Base-by-base conservation (phyloP, 2,113 vertebrate species). In the Pelvicachromis taeniatus region DNA sequence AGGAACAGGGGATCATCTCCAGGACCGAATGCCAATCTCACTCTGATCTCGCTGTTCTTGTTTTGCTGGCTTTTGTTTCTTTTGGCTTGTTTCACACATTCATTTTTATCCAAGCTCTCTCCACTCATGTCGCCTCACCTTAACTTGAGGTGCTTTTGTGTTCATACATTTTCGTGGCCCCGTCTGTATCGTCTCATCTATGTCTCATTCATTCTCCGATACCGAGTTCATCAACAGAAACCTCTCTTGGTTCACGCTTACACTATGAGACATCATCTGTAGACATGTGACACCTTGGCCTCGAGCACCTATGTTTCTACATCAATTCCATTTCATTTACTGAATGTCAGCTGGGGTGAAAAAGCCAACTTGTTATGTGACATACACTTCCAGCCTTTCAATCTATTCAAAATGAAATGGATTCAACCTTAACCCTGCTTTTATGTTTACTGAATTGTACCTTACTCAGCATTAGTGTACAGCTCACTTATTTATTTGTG, bases 81-180 rank as follows among this genome's bases (percentile, higher is more conserved):
- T 88, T 87, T 11, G 5, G 56, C 87, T 84, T 59, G 21, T 77
- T 89, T 75, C 78, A 26, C 79, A 40, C 85, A 84, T 84, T 88
- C 48, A 75, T 29, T 86, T 91, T 88, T 83, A 86, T 94, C 86
- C 88, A 88, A 89, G 91, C 89, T 84, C 65, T 85, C 81, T 77
- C 68, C 35, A 65, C 89, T 81, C 5, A 6, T 45, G 31, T 58
- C 6, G 12, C 85, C 58, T 92, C 88, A 80, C 83, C 89, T 91
- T 89, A 84, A 93, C 90, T 86, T 29, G 58, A 85, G 50, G 7
- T 56, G 79, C 79, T 90, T 92, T 84, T 88, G 81, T 92, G 91
- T 93, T 95, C 88, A 89, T 86, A 84, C 83, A 56, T 89, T 93
- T 87, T 84, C 77, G 81, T 85, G 90, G 90, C 70, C 79, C 68